Percentiles rank a stretch among this genome's conserved stretches.
Evolutionary conservation across 2,888 invertebrate genomes (phyloP).

Genomic region (Drosophila pegasa): DNA sequence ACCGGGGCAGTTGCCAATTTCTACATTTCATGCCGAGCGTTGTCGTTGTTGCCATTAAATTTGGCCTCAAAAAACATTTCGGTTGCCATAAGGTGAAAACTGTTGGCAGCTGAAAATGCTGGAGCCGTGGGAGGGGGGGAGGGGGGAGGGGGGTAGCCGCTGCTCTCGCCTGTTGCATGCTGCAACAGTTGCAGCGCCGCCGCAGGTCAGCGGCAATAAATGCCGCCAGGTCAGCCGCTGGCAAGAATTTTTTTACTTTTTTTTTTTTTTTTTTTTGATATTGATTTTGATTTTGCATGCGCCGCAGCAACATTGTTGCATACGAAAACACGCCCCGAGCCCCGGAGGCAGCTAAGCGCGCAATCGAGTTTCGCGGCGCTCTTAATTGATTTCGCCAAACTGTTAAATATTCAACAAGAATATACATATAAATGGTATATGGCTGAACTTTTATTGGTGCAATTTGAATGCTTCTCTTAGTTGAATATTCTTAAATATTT

Average conservation of each 20-base stretch:
- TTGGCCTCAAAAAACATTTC: slow-evolving; percentile 71
- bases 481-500: too few relatives aligned
- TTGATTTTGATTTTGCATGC: slow-evolving; percentile 22
- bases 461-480: too few relatives aligned
- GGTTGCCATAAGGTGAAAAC: slow-evolving; percentile 58
- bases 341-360: too few relatives aligned
- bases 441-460: too few relatives aligned
- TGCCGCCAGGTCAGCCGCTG: slow-evolving; percentile 39
- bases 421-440: too few relatives aligned
- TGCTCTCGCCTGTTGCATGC: slow-evolving; percentile 22
- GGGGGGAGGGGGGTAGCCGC: slow-evolving; percentile 10
- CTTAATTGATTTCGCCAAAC: background rate
- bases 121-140: slow-evolving; percentile 23
- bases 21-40: slow-evolving; percentile 59
- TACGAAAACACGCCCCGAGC: background rate
- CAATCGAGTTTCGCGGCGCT: background rate
- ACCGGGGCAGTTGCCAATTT: slow-evolving; percentile 63
- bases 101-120: slow-evolving; percentile 43
- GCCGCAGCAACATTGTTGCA: slow-evolving; percentile 50
- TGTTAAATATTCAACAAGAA: background rate
- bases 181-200: background rate
- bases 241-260: too few relatives aligned
- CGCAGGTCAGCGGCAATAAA: slow-evolving; percentile 48
- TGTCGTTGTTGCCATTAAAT: slow-evolving; percentile 70
- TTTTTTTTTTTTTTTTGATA: too few relatives aligned